Percentiles rank a stretch among this genome's conserved stretches.
Evolutionary conservation across 92 coral and sea anemone species (phyloP).

Genomic region (Montipora capitata): DNA sequence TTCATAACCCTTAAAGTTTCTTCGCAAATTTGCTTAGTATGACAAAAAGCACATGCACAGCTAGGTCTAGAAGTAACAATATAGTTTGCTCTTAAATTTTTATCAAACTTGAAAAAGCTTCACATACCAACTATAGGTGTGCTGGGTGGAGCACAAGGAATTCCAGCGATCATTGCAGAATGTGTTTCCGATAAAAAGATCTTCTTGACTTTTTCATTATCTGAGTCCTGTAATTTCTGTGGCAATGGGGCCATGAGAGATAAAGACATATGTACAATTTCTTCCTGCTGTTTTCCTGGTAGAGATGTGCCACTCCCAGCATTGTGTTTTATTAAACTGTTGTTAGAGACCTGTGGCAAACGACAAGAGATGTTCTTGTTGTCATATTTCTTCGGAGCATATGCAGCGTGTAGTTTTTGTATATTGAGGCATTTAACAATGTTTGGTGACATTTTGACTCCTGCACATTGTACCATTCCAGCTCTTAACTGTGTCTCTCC

Average conservation of each 20-base stretch:
- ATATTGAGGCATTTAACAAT: constrained; percentile 52
- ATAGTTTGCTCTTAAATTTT: background rate
- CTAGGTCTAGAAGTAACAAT: background rate
- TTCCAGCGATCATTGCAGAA: constrained; percentile 88
- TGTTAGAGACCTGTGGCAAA: constrained; percentile 78
- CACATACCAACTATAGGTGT: constrained; percentile 86
- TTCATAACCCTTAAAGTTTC: no score
- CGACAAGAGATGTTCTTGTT: constrained; percentile 50
- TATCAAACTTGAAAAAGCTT: background rate
- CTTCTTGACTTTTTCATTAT: constrained; percentile 75
- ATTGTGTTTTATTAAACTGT: constrained; percentile 17
- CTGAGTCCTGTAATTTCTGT: constrained; percentile 38
- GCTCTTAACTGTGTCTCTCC: background rate
- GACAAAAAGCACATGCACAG: background rate
- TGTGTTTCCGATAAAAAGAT: constrained; percentile 92
- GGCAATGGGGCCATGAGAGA: constrained; percentile 39
- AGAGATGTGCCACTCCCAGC: constrained; percentile 6
- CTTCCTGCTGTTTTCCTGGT: constrained; percentile 36
- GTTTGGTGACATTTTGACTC: constrained; percentile 6
- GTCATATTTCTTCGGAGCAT: constrained; percentile 59
- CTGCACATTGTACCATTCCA: background rate
- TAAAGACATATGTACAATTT: constrained; percentile 23
- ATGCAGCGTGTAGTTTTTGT: constrained; percentile 64
- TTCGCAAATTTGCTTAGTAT: no score
- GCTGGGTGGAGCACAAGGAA: constrained; percentile 93